Evolutionary conservation across 2,888 invertebrate genomes (phyloP), one percentile per base, ranked within the genome.

Genomic region (Drosophila anceps): DNA sequence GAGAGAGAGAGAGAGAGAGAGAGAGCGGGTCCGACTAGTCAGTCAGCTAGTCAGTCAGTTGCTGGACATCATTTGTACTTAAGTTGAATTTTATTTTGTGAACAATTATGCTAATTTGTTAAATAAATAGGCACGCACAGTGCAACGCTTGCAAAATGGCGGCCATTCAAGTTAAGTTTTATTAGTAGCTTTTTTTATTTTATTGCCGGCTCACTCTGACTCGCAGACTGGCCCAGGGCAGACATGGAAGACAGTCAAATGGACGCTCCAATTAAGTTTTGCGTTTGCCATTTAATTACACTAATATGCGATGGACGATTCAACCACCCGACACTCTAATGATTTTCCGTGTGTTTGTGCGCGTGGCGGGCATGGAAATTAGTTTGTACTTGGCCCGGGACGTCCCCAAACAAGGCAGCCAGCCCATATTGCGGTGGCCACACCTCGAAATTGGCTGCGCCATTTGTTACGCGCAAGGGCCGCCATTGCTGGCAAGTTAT

Each of bases 91-190:
- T 90, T 90, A 91, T 90, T 90, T 89, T 77, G 81, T 84, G 88
- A 89, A 91, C 91, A 91, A 91, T 91, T 91, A 91, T 92, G 91
- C 87, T 92, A 92, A 92, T 91, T 91, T 88, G 91, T 87, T 91
- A 91, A 91, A 90, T 90, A 84, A 83, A 79, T 82, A 85, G 84
- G 79, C 90, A 81, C 87, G 76, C 83, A 79, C 73, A 60, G 65
- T 43, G 67, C 64, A 69, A 59, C 66, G 71, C 73, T 64, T 64
- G 69, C 79, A 82, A 80, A 84, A 82, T 82, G 86, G 76, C 73
- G 57, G 79, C 58, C 79, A 69, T 84, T 84, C 77, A 78, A 88
- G 77, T 88, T 90, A 87, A 91, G 79, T 84, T 88, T 91, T 86
- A 91, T 90, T 84, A 77, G 68, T 65, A 76, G 71, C 58, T 69